phyloP scores from a whole-genome alignment of 2,888 invertebrate species.

The Thumatha senex region DNA sequence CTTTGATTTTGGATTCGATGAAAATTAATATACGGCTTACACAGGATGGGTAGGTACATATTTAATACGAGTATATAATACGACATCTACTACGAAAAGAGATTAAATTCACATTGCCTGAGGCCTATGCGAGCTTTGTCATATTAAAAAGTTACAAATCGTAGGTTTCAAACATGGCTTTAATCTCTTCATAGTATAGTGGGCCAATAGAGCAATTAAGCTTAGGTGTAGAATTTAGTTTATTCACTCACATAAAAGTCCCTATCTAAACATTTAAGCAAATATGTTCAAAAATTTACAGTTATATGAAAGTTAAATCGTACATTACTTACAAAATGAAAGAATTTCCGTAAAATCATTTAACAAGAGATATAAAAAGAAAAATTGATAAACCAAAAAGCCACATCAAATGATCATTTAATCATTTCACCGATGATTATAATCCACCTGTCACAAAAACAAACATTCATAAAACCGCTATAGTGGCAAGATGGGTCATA shows the following conservation, averaged over 20 bases:
- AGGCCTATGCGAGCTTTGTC: too few species aligned
- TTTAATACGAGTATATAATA: slow-evolving; percentile 45
- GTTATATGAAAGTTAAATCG: neutral
- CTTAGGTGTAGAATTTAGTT: too few species aligned
- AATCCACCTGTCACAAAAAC: slow-evolving; percentile 70
- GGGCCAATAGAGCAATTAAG: too few species aligned
- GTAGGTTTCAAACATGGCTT: too few species aligned
- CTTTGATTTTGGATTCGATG: slow-evolving; percentile 78
- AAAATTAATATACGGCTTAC: slow-evolving; percentile 66
- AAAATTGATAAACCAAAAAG: slow-evolving; percentile 40
- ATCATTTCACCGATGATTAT: slow-evolving; percentile 50
- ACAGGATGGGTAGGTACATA: slow-evolving; percentile 60
- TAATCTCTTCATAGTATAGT: too few species aligned
- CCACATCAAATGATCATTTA: slow-evolving; percentile 51
- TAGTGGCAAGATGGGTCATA: slow-evolving; percentile 56
- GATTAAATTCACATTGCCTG: too few species aligned
- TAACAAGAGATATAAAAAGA: slow-evolving; percentile 39
- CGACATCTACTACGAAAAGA: too few species aligned
- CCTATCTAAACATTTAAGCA: neutral
- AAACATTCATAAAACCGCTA: slow-evolving; percentile 61
- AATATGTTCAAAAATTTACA: neutral
- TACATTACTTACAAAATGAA: neutral
- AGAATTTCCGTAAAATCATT: slow-evolving; percentile 17
- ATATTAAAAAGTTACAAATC: too few species aligned
- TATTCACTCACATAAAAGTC: too few species aligned